Evolutionary conservation across 2,797 vertebrate species (phyloP), one percentile per base, ranked within the genome.

Genomic region (Sitta carolinensis): DNA sequence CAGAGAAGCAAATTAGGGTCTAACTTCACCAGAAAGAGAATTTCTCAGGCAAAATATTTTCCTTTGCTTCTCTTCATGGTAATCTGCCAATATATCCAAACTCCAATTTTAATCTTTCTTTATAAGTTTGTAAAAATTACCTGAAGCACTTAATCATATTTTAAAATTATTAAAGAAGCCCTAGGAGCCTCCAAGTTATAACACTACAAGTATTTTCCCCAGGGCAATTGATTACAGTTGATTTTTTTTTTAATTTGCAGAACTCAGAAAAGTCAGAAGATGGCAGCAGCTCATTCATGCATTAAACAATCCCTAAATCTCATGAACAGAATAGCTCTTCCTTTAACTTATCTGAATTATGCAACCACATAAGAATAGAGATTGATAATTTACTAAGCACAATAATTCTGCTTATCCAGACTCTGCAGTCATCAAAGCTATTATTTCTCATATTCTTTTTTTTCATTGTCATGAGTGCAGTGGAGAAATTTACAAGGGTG

Each of bases 201-300:
- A 70, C 54, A 59, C 11, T 89, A 19, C 64, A 92, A 83, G 26
- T 91, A 88, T 96, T 96, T 90, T 50, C 76, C 87, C 76, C 81
- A 50, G 38, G 94, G 84, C 78, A 66, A 66, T 80, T 81, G 94
- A 91, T 91, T 93, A 74, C 62, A 79, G 84, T 67, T 91, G 72
- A 92, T 69, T 82, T 92, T 93, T 90, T 93, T 90, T 95, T 93
- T 89, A 90, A 97, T 97, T 97, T 97, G 97, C 96, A 97, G 96
- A 95, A 94, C 94, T 97, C 93, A 64, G 86, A 90, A 72, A 94
- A 96, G 95, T 97, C 96, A 95, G 97, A 96, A 97, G 97, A 94
- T 97, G 96, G 97, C 97, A 97, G 96, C 95, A 97, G 94, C 74
- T 97, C 94, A 97, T 97, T 96, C 94, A 87, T 95, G 94, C 94